These are phyloP conservation scores for Lagorchestes hirsutus DNA, from an alignment of 2,797 vertebrate species.

Conservation along the genomic window DNA sequence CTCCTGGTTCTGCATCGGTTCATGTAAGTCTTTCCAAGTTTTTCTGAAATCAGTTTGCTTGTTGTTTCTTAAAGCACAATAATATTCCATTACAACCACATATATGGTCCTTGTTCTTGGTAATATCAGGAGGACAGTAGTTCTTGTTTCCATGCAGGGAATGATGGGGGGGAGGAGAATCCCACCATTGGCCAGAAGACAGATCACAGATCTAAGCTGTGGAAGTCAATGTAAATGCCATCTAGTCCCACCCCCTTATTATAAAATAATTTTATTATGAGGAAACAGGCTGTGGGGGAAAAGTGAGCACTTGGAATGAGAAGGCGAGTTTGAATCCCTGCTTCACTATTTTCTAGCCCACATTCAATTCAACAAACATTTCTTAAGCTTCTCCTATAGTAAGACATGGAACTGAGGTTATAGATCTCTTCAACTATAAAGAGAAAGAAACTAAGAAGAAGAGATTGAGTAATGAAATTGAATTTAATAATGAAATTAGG, in stretches of 20 bases:
- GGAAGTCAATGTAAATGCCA: not conserved
- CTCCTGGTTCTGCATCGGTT: not conserved
- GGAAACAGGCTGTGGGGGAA: not conserved
- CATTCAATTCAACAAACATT: not conserved
- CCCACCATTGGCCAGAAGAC: not conserved
- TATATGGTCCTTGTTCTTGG: not conserved
- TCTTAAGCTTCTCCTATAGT: not conserved
- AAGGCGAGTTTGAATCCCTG: not conserved
- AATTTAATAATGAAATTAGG: not conserved
- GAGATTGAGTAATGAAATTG: not conserved
- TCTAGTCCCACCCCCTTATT: not conserved
- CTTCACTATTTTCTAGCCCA: not conserved
- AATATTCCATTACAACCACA: not conserved
- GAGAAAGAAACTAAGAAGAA: not conserved
- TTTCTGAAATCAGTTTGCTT: not conserved
- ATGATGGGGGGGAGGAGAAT: not conserved
- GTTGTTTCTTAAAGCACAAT: not conserved
- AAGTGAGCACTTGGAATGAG: not conserved
- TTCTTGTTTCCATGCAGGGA: not conserved
- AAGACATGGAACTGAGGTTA: not conserved
- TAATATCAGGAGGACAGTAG: not conserved
- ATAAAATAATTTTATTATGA: not conserved
- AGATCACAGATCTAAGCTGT: not conserved
- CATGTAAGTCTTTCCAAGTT: not conserved
- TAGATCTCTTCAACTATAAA: not conserved